A percentile compares a stretch with the other conserved stretches of the same genome.
Conservation (phyloP, 2,888 invertebrate species). For the Cosmia trapezina region DNA sequence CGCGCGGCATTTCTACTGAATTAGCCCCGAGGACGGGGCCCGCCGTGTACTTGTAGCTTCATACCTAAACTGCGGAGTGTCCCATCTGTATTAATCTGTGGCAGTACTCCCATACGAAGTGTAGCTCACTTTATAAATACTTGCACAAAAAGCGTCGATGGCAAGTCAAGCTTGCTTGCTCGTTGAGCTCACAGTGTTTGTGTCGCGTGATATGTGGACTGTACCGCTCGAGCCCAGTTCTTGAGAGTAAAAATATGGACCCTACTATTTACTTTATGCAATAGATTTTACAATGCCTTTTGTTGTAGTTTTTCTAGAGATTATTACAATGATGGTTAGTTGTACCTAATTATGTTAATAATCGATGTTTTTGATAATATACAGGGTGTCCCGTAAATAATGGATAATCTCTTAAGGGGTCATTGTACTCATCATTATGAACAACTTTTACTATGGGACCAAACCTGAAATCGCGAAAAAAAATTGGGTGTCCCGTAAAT, state of each 20-base stretch:
- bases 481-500: too few species aligned
- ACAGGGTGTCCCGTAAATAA: too few species aligned
- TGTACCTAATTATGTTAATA: background rate
- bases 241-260: slow-evolving; percentile 36
- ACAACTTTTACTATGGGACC: too few species aligned
- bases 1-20: too few species aligned
- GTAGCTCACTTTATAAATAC: slow-evolving; percentile 21
- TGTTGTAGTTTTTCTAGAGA: background rate
- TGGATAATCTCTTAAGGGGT: too few species aligned
- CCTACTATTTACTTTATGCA: slow-evolving; percentile 31
- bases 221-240: slow-evolving; percentile 5
- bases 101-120: background rate
- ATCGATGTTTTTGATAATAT: too few species aligned
- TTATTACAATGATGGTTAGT: background rate
- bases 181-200: slow-evolving; percentile 31
- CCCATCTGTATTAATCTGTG: too few species aligned
- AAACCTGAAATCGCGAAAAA: too few species aligned
- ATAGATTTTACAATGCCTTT: background rate
- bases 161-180: slow-evolving; percentile 15
- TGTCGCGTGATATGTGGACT: slow-evolving; percentile 35
- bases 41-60: too few species aligned
- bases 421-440: too few species aligned
- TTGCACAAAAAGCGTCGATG: slow-evolving; percentile 24
- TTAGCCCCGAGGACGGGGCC: too few species aligned
- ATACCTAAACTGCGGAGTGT: too few species aligned